These are phyloP conservation scores for Columba livia DNA, from an alignment of 2,113 vertebrate species.

Conservation along the genomic window DNA sequence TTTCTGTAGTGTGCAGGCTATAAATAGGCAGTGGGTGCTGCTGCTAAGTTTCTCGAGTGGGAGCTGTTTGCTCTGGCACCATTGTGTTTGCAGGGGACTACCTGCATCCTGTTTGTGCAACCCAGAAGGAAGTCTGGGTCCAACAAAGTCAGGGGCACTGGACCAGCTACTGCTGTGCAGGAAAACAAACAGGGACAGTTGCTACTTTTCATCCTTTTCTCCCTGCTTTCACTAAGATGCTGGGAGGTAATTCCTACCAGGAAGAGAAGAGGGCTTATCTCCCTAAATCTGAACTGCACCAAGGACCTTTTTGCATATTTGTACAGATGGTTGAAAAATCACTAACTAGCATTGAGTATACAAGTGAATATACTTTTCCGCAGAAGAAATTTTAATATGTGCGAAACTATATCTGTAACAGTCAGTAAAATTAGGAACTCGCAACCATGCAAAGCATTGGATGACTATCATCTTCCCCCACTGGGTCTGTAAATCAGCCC, in stretches of 20 bases:
- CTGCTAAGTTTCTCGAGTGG: neutral
- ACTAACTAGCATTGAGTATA: neutral
- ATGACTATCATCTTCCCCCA: neutral
- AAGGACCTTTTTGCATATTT: neutral
- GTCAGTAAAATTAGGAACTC: neutral
- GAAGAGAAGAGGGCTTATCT: neutral
- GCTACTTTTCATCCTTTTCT: neutral
- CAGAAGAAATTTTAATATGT: neutral
- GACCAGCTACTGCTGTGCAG: neutral
- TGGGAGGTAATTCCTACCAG: neutral
- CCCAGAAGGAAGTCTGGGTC: rapidly evolving
- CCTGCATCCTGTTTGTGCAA: neutral
- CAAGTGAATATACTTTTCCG: neutral
- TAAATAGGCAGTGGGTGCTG: neutral
- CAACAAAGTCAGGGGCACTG: neutral
- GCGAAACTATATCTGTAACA: neutral
- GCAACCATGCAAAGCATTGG: neutral
- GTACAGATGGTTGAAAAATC: neutral
- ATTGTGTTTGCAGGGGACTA: neutral
- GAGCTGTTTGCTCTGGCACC: neutral
- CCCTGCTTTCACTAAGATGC: neutral
- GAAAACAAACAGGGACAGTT: neutral
- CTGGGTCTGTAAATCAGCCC: neutral
- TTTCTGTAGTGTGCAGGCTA: neutral
- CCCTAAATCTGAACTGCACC: neutral